These are phyloP conservation scores for Eptatretus burgeri DNA, from an alignment of 2,113 vertebrate species.

Conservation along the genomic window DNA sequence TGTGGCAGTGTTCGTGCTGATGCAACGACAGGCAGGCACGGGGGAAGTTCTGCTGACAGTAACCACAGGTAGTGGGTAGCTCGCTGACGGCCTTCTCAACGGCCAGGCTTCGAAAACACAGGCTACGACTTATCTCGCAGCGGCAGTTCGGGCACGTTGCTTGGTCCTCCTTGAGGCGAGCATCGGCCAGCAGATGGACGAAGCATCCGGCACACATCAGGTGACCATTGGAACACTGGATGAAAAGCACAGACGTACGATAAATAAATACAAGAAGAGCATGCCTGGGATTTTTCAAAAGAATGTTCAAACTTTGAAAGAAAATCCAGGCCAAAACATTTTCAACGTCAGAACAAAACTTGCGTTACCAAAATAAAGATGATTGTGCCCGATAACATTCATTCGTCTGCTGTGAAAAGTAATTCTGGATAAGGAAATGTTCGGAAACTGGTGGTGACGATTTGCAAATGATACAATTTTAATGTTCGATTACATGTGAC, in stretches of 20 bases:
- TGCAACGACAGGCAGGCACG: conserved; percentile 54
- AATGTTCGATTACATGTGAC: too few species aligned
- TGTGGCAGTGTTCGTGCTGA: conserved; percentile 74
- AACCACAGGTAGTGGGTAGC: conserved; percentile 59
- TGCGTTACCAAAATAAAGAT: too few species aligned
- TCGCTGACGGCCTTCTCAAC: conserved; percentile 87
- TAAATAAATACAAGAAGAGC: too few species aligned
- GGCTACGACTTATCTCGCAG: conserved; percentile 87
- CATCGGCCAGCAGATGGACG: conserved; percentile 83
- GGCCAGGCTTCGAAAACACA: conserved; percentile 70
- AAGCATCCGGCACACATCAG: conserved; percentile 91
- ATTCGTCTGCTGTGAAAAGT: too few species aligned
- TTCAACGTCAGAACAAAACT: too few species aligned
- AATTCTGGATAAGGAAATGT: too few species aligned
- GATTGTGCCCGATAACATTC: too few species aligned
- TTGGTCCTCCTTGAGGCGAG: conserved; percentile 75
- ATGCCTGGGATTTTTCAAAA: too few species aligned
- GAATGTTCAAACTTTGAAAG: too few species aligned
- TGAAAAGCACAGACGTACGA: neutral
- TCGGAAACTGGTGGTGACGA: too few species aligned
- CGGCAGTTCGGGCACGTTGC: conserved; percentile 85
- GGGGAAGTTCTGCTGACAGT: conserved; percentile 63
- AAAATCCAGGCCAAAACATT: too few species aligned
- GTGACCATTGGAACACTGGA: conserved; percentile 74
- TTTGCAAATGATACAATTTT: too few species aligned